Evolutionary conservation across 2,113 vertebrate genomes (phyloP), one percentile per base, ranked within the genome.

Genomic region (Caranx ignobilis): DNA sequence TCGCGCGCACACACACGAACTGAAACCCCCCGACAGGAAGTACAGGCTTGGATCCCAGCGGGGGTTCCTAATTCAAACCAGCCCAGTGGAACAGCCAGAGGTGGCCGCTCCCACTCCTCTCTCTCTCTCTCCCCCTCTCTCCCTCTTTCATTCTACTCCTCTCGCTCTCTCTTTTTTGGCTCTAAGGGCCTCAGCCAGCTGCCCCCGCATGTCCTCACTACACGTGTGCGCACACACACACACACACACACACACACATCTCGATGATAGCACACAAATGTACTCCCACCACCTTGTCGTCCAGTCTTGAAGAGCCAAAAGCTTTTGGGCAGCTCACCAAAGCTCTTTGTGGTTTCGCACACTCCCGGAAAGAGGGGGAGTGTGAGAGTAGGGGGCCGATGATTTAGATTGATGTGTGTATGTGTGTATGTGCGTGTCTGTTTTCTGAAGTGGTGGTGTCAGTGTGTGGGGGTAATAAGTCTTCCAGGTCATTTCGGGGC

Each of bases 31-130:
- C 81, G 75, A 91, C 93, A 95, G 95, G 94, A 95, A 94, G 93
- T 93, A 88, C 93, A 94, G 89, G 87, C 94, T 93, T 94, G 91
- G 92, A 91, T 95, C 92, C 93, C 92, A 89, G 92, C 88, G 92
- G 95, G 94, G 92, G 93, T 92, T 92, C 91, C 87, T 95, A 96
- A 96, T 95, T 95, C 93, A 94, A 95, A 96, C 92, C 95, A 96
- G 95, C 92, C 87, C 88, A 88, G 90, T 93, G 89, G 89, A 95
- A 93, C 86, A 93, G 93, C 92, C 92, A 93, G 89, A 88, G 91
- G 93, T 93, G 90, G 92, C 89, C 74, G 73, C 80, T 91, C 81
- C 88, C 89, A 73, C 82, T 83, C 67, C 85, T 64, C 84, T 31
- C 75, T 81, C 77, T 82, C 87, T 13, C 59, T 11, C 64, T 4